Evolutionary conservation across 2,797 vertebrate species (phyloP), one percentile per base, ranked within the genome.

Genomic region (Lemur catta): DNA sequence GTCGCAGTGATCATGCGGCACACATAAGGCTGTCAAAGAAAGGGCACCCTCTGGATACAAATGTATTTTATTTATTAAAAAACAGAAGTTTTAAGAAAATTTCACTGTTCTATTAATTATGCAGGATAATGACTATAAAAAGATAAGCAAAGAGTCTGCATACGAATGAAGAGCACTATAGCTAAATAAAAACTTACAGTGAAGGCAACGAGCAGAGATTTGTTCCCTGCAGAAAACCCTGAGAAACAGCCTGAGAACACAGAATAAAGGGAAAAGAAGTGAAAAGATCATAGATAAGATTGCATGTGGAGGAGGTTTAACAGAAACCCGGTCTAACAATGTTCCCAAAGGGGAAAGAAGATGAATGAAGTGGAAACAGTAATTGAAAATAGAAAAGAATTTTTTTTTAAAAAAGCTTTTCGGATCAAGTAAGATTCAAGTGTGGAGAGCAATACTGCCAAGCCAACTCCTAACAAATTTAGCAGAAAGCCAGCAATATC

Each of bases 1-100:
- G 30, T 55, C 84, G n/a, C 0, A 1, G 46, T 0, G 4, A 65
- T 48, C 43, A 3, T 10, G 17, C 9, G 18, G 79, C 14, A 26
- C 4, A 4, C 0, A 18, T 28, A 24, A 41, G 43, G 41, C 18
- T 82, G 33, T 76, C 55, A 33, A 6, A 20, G 38, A 48, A 81
- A 48, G 14, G 20, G 13, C 12, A 6, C 1, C 20, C 12, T 78
- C 67, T 65, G 46, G 71, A 50, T 24, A 48, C 6, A 15, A 35
- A 67, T 59, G 13, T 2, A 76, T 75, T 41, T 46, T 38, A 9
- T 57, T 75, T 38, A 80, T 92, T 74, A 35, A 67, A 84, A 80
- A 67, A 43, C 67, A 69, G 43, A 43, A 55, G 50, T 24, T 15
- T 87, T 61, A 84, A 74, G 67, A 63, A 52, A 6, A 82, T 26